These are phyloP conservation scores for Oedothorax gibbosus DNA, from an alignment of 1,140 invertebrate genomes.

Conservation along the genomic window DNA sequence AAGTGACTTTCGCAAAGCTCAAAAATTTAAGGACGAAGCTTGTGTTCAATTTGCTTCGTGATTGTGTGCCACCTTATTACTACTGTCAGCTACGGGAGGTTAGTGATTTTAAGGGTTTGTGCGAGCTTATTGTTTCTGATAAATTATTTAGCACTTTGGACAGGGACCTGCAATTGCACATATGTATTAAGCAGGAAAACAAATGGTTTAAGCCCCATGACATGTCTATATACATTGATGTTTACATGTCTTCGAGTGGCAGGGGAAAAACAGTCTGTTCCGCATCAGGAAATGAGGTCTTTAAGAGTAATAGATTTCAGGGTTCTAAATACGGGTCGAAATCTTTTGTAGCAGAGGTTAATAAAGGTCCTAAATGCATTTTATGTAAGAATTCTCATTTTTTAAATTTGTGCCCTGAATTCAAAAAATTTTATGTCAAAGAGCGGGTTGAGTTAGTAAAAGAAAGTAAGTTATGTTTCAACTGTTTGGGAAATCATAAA, in stretches of 20 bases:
- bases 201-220: not conserved
- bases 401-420: not conserved
- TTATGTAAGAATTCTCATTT: not conserved
- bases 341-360: too few relatives aligned
- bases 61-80: conserved; percentile 11
- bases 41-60: not conserved
- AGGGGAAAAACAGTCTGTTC: too few relatives aligned
- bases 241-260: too few relatives aligned
- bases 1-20: not conserved
- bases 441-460: conserved; percentile 4
- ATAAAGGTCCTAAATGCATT: too few relatives aligned
- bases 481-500: not conserved
- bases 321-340: too few relatives aligned
- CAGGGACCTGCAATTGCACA: not conserved
- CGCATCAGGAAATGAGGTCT: too few relatives aligned
- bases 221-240: too few relatives aligned
- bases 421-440: conserved; percentile 15
- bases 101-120: conserved; percentile 2
- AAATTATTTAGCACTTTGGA: conserved; percentile 4
- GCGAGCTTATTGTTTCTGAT: conserved; percentile 2
- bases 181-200: not conserved
- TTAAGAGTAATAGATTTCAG: too few relatives aligned
- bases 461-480: conserved; percentile 1
- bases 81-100: not conserved
- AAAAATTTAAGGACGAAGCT: not conserved